A percentile compares a stretch with the other conserved stretches of the same genome.
Conservation (phyloP, 2,113 vertebrate species). For the Percina caprodes region DNA sequence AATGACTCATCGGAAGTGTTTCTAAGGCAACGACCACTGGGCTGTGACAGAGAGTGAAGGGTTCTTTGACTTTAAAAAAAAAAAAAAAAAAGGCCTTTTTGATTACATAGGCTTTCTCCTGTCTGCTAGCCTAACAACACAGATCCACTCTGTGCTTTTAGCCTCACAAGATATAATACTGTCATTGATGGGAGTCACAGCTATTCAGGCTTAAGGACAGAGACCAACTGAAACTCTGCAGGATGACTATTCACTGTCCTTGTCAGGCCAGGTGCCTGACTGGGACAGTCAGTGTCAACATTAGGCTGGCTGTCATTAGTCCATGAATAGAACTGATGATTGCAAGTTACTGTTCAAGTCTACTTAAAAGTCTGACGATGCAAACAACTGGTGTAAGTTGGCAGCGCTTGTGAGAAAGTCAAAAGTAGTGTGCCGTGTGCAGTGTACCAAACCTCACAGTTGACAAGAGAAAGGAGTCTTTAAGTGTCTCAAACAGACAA, state of each 20-base stretch:
- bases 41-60: conserved; percentile 37
- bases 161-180: conserved; percentile 67
- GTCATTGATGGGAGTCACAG: conserved; percentile 69
- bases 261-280: conserved; percentile 66
- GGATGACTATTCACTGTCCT: conserved; percentile 49
- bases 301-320: conserved; percentile 32
- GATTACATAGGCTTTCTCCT: conserved; percentile 67
- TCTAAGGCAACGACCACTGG: conserved; percentile 48
- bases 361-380: conserved; percentile 6
- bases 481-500: conserved; percentile 29
- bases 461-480: conserved; percentile 7
- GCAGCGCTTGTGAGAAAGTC: conserved; percentile 39
- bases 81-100: conserved; percentile 33
- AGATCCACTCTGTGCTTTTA: conserved; percentile 70
- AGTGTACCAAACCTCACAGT: neutral
- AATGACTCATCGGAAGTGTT: conserved; percentile 71
- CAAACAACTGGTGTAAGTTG: conserved; percentile 24
- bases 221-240: conserved; percentile 53
- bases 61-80: conserved; percentile 24
- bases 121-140: conserved; percentile 43
- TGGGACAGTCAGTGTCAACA: conserved; percentile 43
- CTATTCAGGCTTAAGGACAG: conserved; percentile 44
- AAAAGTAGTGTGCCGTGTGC: neutral
- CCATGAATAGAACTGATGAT: conserved; percentile 28
- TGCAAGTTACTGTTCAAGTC: conserved; percentile 7